Conservation (phyloP, 2,888 invertebrate genomes). For the Linyphia triangularis region DNA sequence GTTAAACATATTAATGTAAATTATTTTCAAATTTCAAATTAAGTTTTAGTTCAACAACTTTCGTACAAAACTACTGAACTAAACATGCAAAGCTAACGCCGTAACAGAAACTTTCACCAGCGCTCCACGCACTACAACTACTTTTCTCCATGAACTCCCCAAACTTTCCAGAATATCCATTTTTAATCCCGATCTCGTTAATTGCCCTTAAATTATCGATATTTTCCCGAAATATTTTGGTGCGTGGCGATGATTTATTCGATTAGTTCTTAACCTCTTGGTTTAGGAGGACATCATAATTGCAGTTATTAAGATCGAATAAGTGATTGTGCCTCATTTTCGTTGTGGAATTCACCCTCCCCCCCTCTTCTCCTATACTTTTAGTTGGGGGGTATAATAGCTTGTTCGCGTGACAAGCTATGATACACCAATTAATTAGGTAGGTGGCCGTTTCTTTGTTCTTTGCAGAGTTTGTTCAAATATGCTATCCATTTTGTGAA, state of each 20-base stretch:
- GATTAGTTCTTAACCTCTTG: constrained; percentile 66
- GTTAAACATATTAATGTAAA: too few species aligned
- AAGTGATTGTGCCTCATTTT: constrained; percentile 54
- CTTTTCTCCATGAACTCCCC: too few species aligned
- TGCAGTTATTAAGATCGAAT: constrained; percentile 46
- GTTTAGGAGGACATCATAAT: constrained; percentile 52
- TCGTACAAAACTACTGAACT: too few species aligned
- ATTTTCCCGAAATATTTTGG: constrained; percentile 56
- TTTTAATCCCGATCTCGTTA: background rate
- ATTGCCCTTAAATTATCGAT: constrained; percentile 37
- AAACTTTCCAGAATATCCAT: background rate
- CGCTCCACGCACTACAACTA: too few species aligned
- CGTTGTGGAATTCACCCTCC: background rate
- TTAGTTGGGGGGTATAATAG: background rate
- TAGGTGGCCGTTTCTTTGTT: too few species aligned
- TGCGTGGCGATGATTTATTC: constrained; percentile 36
- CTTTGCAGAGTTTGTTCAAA: too few species aligned
- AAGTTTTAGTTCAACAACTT: too few species aligned
- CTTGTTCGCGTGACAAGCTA: constrained; percentile 24
- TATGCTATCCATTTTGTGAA: too few species aligned
- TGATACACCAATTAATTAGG: constrained; percentile 53
- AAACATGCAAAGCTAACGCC: too few species aligned
- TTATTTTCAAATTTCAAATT: too few species aligned
- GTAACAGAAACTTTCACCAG: too few species aligned
- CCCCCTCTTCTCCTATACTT: background rate